Conservation (phyloP, 2,113 vertebrate genomes). For the Phyllostomus discolor region DNA sequence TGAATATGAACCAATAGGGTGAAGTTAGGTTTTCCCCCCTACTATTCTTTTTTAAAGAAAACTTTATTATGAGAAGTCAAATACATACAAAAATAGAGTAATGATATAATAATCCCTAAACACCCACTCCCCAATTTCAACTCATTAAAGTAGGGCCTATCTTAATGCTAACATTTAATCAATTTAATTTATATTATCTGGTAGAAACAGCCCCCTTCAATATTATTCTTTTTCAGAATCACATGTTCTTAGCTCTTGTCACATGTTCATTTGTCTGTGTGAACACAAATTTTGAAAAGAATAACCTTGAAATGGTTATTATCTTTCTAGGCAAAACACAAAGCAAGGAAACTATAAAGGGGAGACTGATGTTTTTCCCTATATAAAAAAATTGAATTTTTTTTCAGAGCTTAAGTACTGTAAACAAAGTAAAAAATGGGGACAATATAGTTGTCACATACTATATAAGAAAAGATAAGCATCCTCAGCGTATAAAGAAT, state of each 20-base stretch:
- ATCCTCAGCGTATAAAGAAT: background rate
- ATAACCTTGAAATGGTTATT: background rate
- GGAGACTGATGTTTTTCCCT: background rate
- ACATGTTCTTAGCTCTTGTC: background rate
- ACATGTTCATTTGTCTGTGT: background rate
- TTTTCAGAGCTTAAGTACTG: background rate
- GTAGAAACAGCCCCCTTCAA: background rate
- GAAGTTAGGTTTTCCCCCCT: background rate
- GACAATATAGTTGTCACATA: background rate
- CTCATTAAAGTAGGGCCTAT: background rate
- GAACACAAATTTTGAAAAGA: background rate
- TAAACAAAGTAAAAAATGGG: background rate
- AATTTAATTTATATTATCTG: background rate
- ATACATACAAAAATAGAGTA: background rate
- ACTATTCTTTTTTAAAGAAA: background rate
- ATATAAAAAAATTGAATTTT: background rate
- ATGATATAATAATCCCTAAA: background rate
- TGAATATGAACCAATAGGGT: background rate
- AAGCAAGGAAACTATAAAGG: background rate
- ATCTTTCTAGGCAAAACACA: constrained; percentile 2
- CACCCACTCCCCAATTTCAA: background rate
- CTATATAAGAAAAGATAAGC: background rate
- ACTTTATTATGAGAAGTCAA: background rate
- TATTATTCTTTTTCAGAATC: background rate
- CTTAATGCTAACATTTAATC: background rate